Base-by-base conservation (phyloP, 2,888 invertebrate genomes). In the Yponomeuta cagnagella region DNA sequence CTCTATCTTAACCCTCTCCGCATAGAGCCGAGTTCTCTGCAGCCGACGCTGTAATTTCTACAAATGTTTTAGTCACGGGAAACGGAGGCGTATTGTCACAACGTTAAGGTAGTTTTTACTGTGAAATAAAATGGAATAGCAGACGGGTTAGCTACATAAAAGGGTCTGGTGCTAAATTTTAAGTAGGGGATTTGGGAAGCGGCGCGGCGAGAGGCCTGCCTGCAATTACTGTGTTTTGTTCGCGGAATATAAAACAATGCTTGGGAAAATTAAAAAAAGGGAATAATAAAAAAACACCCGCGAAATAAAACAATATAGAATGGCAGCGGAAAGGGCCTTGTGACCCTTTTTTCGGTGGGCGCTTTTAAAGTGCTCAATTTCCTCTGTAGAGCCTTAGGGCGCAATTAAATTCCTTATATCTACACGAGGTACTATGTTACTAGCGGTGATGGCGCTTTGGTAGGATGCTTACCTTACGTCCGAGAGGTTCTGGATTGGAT, bases 161-260 rank as follows among this genome's bases (percentile, higher is more conserved):
- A 89, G 88, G 86, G 89, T 85, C 81, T 82, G 87, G 85, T 82
- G 88, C 86, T 85, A 88, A 90, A 89, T 89, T 89, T 90, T 89
- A 90, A 91, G 90, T 87, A 90, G 86, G 89, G 89, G 90, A 90
- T 92, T 90, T 90, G 80, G 82, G 81, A 78, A 82, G 78, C 79
- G 75, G 76, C 67, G 72, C 77, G 80, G 77, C 79, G 79, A 82
- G 81, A 78, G 82, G 79, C 82, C 31, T 83, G 82, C 80, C 77
- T 65, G 66, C 71, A 72, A 71, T 72, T 71, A 71, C 68, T 68
- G 23, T 30, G 37, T 15, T 52, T 37, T 63, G 63, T 71, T 23
- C 10, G 23, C n/a, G 43, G 68, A 71, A 70, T 70, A 70, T 70
- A 48, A 70, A 70, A 70, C 70, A 70, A 65, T 63, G 70, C 31